phyloP scores from a whole-genome alignment of 2,113 vertebrate species.

The Kryptolebias marmoratus region DNA sequence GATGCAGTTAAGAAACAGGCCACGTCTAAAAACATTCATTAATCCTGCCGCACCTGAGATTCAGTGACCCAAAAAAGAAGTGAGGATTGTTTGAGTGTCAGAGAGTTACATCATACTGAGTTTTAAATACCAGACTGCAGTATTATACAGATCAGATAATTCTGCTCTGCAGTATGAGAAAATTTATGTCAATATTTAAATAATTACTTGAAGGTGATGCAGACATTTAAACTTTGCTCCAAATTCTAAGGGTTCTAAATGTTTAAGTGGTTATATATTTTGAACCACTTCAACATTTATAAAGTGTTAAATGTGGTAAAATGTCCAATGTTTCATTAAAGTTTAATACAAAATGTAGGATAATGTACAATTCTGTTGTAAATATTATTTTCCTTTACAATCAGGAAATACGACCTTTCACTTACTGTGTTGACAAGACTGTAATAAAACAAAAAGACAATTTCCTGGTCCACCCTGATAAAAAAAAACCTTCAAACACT shows the following conservation, averaged over 20 bases:
- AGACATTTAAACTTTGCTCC: background rate
- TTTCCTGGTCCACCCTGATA: background rate
- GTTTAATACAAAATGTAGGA: no score
- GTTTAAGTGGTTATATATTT: no score
- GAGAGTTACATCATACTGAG: background rate
- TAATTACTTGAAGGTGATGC: background rate
- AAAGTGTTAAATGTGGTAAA: no score
- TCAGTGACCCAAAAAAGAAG: background rate
- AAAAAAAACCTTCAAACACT: background rate
- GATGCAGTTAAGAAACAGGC: constrained; percentile 20
- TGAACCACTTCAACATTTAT: no score
- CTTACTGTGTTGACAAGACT: background rate
- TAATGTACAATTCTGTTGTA: background rate
- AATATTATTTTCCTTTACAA: background rate
- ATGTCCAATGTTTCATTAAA: no score
- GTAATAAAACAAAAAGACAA: background rate
- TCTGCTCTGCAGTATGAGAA: background rate
- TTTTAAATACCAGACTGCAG: background rate
- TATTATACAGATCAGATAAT: background rate
- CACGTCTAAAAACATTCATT: constrained; percentile 16
- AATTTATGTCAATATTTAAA: background rate
- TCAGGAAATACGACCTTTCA: background rate
- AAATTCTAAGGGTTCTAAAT: no score
- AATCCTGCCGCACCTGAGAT: constrained; percentile 6
- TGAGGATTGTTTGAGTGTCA: background rate